Conservation (phyloP, 2,888 invertebrate genomes). For the Phyto melanocephala region DNA sequence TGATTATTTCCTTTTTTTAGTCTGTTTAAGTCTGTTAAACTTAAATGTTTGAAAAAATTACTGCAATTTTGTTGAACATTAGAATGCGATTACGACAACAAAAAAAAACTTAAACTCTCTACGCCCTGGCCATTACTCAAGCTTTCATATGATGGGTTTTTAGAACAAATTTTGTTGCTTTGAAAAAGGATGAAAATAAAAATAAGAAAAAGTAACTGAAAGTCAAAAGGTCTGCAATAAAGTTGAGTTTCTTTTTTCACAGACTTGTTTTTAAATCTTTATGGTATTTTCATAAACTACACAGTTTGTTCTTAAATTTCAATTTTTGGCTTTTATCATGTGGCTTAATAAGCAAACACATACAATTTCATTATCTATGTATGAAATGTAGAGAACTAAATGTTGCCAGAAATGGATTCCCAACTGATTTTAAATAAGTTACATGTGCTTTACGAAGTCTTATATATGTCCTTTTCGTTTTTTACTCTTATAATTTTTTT, state of each 20-base stretch:
- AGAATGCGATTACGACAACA: not conserved
- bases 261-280: not conserved
- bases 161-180: not conserved
- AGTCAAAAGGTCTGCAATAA: constrained; percentile 45
- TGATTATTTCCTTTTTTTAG: not conserved
- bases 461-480: too few species aligned
- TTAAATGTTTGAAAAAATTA: constrained; percentile 23
- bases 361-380: constrained; percentile 5
- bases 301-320: not conserved
- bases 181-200: too few species aligned
- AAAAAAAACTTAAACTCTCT: not conserved
- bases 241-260: constrained; percentile 22
- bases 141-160: constrained; percentile 23
- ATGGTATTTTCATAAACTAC: not conserved
- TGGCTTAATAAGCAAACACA: not conserved
- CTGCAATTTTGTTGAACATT: not conserved
- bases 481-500: too few species aligned
- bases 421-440: too few species aligned
- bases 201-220: too few species aligned
- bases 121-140: not conserved
- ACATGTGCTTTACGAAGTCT: too few species aligned
- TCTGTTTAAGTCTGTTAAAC: not conserved
- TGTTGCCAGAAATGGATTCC: too few species aligned
- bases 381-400: not conserved
- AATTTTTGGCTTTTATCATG: not conserved